phyloP scores from a whole-genome alignment of 2,888 invertebrate genomes.

The Lasioglossum calceatum region DNA sequence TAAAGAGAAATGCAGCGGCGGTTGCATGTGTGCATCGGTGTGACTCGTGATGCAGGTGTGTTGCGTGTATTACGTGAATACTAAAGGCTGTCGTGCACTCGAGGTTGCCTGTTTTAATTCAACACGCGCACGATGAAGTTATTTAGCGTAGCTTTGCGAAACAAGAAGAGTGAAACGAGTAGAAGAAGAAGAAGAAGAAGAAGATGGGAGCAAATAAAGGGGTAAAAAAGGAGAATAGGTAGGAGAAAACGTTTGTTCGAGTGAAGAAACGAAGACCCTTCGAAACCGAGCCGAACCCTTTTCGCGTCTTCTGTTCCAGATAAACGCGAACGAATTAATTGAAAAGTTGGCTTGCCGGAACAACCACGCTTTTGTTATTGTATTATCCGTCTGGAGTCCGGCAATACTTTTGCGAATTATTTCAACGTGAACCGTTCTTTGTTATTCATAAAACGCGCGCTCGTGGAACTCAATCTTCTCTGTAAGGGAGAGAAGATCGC shows the following conservation, averaged over 20 bases:
- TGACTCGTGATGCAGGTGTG: neutral
- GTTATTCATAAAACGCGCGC: conserved; percentile 51
- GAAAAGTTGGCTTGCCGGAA: neutral
- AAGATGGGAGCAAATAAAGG: neutral
- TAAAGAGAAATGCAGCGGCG: conserved; percentile 55
- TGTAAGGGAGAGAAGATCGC: conserved; percentile 42
- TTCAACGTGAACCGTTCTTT: conserved; percentile 30
- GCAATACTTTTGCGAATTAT: conserved; percentile 44
- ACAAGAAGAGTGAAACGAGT: neutral
- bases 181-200: neutral
- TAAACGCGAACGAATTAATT: neutral
- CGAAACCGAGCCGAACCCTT: neutral
- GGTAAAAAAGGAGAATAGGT: neutral
- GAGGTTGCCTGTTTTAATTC: conserved; percentile 55
- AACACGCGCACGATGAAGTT: conserved; percentile 55
- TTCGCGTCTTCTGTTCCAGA: neutral
- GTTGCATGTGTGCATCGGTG: neutral
- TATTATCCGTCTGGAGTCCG: conserved; percentile 17
- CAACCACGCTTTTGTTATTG: conserved; percentile 24
- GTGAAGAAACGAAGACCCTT: conserved; percentile 18
- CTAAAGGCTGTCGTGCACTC: conserved; percentile 44
- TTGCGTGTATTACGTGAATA: conserved; percentile 54
- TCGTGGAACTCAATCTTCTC: conserved; percentile 43
- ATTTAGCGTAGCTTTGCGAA: conserved; percentile 43
- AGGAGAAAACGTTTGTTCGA: conserved; percentile 26